Evolutionary conservation across 2,888 invertebrate species (phyloP).

Genomic region (Agrotis segetum): DNA sequence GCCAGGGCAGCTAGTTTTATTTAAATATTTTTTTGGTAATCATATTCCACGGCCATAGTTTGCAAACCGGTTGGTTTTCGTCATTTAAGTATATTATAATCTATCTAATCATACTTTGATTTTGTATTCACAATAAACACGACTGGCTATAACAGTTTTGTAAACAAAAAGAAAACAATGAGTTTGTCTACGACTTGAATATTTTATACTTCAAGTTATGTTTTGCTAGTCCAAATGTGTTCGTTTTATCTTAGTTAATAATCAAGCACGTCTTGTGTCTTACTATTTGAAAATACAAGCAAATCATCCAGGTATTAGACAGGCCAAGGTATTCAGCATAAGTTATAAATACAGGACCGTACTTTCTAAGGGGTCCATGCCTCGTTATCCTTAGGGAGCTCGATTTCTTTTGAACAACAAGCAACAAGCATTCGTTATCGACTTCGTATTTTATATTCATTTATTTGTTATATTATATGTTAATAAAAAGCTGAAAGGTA

Average conservation of each 20-base stretch:
- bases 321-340: background rate
- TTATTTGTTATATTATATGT: too few species aligned
- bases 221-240: background rate
- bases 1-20: too few species aligned
- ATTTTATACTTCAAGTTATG: background rate
- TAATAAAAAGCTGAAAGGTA: too few species aligned
- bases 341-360: background rate
- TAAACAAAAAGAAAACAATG: background rate
- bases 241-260: background rate
- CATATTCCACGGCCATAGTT: background rate
- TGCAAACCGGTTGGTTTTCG: conserved; percentile 5
- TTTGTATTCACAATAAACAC: conserved; percentile 2
- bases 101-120: background rate
- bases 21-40: background rate
- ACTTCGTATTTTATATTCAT: too few species aligned
- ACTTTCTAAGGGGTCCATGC: too few species aligned
- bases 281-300: background rate
- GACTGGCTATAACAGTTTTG: background rate
- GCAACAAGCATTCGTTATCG: too few species aligned
- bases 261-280: background rate
- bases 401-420: too few species aligned
- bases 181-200: background rate
- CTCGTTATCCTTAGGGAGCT: too few species aligned
- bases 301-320: background rate
- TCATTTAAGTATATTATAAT: background rate